Evolutionary conservation across 2,888 invertebrate genomes (phyloP).

Genomic region (Thymelicus acteon): DNA sequence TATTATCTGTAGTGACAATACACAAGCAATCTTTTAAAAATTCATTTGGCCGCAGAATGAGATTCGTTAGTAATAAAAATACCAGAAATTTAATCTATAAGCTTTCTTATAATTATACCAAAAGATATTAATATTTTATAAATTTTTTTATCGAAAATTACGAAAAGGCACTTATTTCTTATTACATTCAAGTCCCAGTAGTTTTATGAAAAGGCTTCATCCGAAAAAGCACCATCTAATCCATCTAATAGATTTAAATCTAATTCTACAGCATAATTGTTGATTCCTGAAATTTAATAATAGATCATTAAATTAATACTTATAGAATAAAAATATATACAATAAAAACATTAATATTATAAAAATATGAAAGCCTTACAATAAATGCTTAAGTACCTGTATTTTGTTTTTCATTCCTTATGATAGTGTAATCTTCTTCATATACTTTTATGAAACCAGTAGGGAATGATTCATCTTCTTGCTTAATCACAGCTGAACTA

Average conservation of each 20-base stretch:
- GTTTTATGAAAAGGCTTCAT: slow-evolving; percentile 53
- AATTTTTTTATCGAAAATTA: too few species aligned
- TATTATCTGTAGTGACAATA: too few species aligned
- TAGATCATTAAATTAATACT: background rate
- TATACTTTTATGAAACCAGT: slow-evolving; percentile 59
- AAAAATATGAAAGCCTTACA: slow-evolving; percentile 41
- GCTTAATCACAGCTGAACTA: slow-evolving; percentile 62
- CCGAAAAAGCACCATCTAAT: slow-evolving; percentile 70
- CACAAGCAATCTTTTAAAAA: too few species aligned
- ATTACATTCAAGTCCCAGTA: background rate
- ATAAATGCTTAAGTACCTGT: slow-evolving; percentile 55
- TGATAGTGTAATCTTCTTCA: slow-evolving; percentile 67
- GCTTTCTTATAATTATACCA: too few species aligned
- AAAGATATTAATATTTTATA: too few species aligned
- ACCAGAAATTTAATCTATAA: too few species aligned
- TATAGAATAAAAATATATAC: background rate
- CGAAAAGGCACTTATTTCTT: too few species aligned
- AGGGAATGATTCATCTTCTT: slow-evolving; percentile 56
- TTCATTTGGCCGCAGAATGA: too few species aligned
- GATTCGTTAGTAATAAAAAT: too few species aligned
- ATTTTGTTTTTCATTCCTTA: slow-evolving; percentile 57
- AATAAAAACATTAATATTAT: background rate
- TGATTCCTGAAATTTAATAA: slow-evolving; percentile 56
- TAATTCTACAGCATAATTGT: slow-evolving; percentile 36
- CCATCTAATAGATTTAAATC: slow-evolving; percentile 62